These are phyloP conservation scores for Corvus cornix DNA, from an alignment of 2,113 vertebrate genomes.

Conservation along the genomic window DNA sequence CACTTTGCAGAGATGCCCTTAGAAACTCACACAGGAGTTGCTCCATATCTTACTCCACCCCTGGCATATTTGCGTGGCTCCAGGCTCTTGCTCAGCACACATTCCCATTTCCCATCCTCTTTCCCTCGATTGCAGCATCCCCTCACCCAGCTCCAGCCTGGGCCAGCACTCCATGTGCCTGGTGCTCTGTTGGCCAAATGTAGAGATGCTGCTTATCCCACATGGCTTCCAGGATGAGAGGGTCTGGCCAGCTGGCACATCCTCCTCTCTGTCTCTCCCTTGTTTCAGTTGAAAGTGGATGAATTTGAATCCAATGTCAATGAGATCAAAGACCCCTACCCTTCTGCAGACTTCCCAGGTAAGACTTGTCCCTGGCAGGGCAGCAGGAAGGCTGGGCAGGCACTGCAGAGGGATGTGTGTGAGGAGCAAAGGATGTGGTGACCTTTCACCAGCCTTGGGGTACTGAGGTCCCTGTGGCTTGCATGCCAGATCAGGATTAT, in stretches of 20 bases:
- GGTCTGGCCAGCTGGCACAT: neutral
- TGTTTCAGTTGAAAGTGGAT: constrained; percentile 89
- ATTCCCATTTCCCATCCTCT: neutral
- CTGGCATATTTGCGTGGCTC: neutral
- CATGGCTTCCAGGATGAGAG: neutral
- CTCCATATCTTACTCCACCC: neutral
- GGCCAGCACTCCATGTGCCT: neutral
- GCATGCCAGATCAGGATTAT: neutral
- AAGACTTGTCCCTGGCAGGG: neutral
- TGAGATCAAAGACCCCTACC: constrained; percentile 97
- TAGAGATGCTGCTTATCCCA: neutral
- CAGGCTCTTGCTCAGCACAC: neutral
- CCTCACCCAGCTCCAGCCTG: neutral
- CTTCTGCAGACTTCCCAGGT: constrained; percentile 98
- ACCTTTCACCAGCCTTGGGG: neutral
- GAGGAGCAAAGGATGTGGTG: neutral
- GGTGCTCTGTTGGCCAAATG: neutral
- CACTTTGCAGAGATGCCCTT: neutral
- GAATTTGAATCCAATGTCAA: constrained; percentile 98
- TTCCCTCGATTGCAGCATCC: neutral
- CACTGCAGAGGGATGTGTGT: neutral
- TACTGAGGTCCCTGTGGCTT: neutral
- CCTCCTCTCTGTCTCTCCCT: neutral
- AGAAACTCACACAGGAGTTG: neutral
- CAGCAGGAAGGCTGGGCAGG: neutral